These are phyloP conservation scores for Choreutis nemorana DNA, from an alignment of 2,888 invertebrate species.

Conservation along the genomic window DNA sequence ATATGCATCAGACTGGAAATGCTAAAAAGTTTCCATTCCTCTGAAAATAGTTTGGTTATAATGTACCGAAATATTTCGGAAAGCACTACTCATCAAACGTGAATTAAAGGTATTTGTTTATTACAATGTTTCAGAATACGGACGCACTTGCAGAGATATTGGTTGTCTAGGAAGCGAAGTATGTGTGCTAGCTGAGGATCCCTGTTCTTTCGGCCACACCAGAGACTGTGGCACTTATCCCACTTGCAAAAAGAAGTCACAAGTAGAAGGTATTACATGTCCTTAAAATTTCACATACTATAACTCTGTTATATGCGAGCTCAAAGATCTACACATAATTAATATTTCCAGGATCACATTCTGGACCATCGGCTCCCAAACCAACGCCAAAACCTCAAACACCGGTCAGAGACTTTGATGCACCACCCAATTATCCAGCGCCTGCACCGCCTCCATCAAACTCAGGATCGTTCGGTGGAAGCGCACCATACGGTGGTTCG, in stretches of 20 bases:
- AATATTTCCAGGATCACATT: constrained; percentile 38
- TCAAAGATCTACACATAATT: constrained; percentile 3
- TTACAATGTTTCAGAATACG: constrained; percentile 69
- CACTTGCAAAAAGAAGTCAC: constrained; percentile 70
- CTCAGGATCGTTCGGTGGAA: constrained; percentile 7
- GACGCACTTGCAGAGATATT: constrained; percentile 79
- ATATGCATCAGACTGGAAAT: too few relatives aligned
- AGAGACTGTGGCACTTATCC: constrained; percentile 73
- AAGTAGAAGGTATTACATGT: constrained; percentile 38
- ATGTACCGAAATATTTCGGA: too few relatives aligned
- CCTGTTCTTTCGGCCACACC: constrained; percentile 69
- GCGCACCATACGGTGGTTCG: constrained; percentile 11
- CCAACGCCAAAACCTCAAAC: constrained; percentile 31
- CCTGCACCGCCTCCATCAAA: constrained; percentile 38
- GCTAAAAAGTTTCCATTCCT: too few relatives aligned
- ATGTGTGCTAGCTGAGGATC: constrained; percentile 76
- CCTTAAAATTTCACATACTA: neutral
- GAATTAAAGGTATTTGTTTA: neutral
- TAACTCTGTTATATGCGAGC: neutral
- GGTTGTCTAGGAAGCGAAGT: constrained; percentile 76
- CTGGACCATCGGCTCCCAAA: constrained; percentile 32
- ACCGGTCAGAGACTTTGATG: constrained; percentile 33
- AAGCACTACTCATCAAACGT: neutral
- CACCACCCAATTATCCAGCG: constrained; percentile 47
- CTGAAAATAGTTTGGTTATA: too few relatives aligned